Conservation (phyloP, 1,140 invertebrate genomes). For the Lethocerus indicus region DNA sequence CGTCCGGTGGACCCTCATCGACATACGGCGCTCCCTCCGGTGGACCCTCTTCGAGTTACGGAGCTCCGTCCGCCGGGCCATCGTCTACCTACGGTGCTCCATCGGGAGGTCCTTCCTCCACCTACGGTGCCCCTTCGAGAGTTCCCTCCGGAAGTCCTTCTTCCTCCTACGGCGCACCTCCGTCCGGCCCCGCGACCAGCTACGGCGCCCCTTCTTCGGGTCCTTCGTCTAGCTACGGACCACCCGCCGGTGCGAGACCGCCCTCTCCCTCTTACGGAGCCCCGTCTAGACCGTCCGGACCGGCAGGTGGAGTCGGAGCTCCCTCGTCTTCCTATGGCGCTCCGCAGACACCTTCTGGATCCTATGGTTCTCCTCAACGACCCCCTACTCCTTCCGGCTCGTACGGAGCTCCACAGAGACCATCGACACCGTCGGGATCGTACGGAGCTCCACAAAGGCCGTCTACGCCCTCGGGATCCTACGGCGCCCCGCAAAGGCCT, state of each 20-base stretch:
- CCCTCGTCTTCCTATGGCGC: background rate
- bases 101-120: conserved; percentile 1
- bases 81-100: conserved; percentile 12
- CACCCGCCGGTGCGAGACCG: background rate
- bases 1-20: background rate
- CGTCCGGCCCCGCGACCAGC: conserved; percentile 8
- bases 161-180: background rate
- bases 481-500: too few species aligned
- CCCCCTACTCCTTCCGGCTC: background rate
- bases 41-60: conserved; percentile 4
- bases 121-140: conserved; percentile 9
- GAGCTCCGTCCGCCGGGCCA: background rate
- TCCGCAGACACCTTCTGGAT: background rate
- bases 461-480: too few species aligned
- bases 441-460: background rate
- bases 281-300: background rate
- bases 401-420: background rate
- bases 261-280: background rate
- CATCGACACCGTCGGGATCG: background rate
- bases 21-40: background rate
- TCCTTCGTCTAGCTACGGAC: background rate
- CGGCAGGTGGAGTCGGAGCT: background rate
- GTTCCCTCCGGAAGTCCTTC: conserved; percentile 5
- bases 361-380: background rate
- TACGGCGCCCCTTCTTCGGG: background rate